Conservation (phyloP, 1,140 invertebrate species). For the Cotesia chilonis region DNA sequence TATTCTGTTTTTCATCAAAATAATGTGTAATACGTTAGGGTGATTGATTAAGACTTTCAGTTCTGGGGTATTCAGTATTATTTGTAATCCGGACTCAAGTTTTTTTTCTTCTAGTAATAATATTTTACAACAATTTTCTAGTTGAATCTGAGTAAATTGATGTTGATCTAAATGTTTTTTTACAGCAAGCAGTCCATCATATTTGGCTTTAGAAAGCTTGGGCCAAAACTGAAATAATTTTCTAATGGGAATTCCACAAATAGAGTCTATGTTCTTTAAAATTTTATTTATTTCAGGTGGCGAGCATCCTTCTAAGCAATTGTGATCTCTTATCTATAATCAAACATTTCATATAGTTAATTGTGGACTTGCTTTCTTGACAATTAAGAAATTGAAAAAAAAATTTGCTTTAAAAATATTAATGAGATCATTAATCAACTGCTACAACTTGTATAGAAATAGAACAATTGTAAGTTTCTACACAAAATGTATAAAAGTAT, state of each 20-base stretch:
- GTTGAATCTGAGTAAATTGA: conserved; percentile 58
- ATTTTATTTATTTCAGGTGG: conserved; percentile 63
- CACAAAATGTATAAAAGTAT: too few relatives aligned
- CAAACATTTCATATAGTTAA: conserved; percentile 26
- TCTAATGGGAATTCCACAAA: conserved; percentile 61
- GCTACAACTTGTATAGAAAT: too few relatives aligned
- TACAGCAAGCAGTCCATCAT: conserved; percentile 57
- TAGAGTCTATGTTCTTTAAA: conserved; percentile 56
- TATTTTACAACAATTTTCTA: conserved; percentile 60
- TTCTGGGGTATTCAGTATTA: conserved; percentile 62
- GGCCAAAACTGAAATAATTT: conserved; percentile 63
- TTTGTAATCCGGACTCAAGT: conserved; percentile 61
- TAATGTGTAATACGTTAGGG: conserved; percentile 66
- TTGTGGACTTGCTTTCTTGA: too few relatives aligned
- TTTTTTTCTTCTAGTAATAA: conserved; percentile 60
- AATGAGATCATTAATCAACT: too few relatives aligned
- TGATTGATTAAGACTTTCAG: conserved; percentile 63
- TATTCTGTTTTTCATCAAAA: conserved; percentile 62
- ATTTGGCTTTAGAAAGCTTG: conserved; percentile 60
- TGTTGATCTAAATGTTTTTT: conserved; percentile 63
- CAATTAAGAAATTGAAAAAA: too few relatives aligned
- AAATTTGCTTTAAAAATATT: too few relatives aligned
- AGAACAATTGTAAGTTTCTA: too few relatives aligned
- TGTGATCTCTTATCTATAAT: conserved; percentile 62
- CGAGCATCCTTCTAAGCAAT: conserved; percentile 63